Evolutionary conservation across 1,140 invertebrate species (phyloP), one percentile per base, ranked within the genome.

Genomic region (Trissolcus basalis): DNA sequence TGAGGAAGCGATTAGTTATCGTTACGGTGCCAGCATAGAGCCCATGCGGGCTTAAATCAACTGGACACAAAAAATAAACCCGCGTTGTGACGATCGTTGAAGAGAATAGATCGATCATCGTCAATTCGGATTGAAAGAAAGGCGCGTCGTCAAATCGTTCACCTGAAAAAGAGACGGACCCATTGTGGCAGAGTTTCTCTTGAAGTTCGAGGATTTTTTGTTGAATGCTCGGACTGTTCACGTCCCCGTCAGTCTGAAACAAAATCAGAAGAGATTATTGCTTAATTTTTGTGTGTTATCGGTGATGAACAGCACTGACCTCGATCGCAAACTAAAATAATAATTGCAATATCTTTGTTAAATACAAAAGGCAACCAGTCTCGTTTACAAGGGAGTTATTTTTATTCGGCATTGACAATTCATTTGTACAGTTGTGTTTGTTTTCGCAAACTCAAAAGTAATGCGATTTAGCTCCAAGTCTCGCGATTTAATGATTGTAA

Each of bases 141-240:
- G 19, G 6, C 19, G 19, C 19, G 6, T 27, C 6, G 19, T 6
- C 1, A 27, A 27, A 6, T 27, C 19, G 56, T 59, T 61, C 47
- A 85, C 83, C 83, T 68, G 74, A 32, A 39, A 63, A 36, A 1
- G 56, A 47, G 13, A 67, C 54, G 14, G 79, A 65, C 15, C 77
- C 81, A 63, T 80, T 80, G 48, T 82, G 78, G 39, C 83, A 85
- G 14, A 61, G 64, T 41, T 77, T 76, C 8, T 78, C 81, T 55
- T 82, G 80, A 11, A 68, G 35, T 27, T 81, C 70, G 13, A 85
- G 68, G 50, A 81, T 83, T 15, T 73, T 63, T 43, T 81, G 64
- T 33, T 87, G 85, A 33, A 83, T 83, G 10, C 48, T 77, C 3
- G 78, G 79, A 47, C 84, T 87, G 45, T 81, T 85, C 49, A 85